Percentiles rank a stretch among this genome's conserved stretches.
phyloP scores from a whole-genome alignment of 2,113 vertebrate genomes.

The Anolis sagrei region DNA sequence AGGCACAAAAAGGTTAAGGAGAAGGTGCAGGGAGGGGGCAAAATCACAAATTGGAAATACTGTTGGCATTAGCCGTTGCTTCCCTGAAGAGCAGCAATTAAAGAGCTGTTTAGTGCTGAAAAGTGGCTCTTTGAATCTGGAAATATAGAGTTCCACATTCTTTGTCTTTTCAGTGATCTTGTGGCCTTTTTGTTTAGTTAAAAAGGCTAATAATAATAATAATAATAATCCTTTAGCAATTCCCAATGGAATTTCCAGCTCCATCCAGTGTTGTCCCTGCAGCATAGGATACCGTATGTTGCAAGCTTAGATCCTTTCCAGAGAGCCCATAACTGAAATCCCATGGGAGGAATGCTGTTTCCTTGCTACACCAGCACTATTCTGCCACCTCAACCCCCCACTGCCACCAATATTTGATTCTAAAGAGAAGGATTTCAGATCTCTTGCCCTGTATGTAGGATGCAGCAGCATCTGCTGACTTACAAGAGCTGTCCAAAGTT shows the following conservation, averaged over 20 bases:
- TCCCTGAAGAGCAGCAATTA: neutral
- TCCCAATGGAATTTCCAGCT: neutral
- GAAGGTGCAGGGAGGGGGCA: fast-evolving
- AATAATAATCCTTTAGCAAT: too few species aligned
- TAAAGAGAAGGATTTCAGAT: too few species aligned
- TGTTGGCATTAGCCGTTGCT: neutral
- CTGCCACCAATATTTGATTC: neutral
- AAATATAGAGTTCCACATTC: neutral
- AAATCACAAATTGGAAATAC: fast-evolving
- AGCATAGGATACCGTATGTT: neutral
- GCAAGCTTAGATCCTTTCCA: neutral
- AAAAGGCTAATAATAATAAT: neutral
- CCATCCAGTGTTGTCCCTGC: neutral
- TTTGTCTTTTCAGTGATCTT: neutral
- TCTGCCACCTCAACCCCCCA: neutral
- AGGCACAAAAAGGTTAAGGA: neutral
- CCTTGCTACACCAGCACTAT: neutral
- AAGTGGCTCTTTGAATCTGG: neutral
- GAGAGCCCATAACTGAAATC: neutral
- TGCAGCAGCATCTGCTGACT: too few species aligned
- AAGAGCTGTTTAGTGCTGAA: constrained; percentile 23
- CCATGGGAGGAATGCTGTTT: neutral
- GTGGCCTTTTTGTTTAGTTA: neutral
- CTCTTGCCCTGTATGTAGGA: too few species aligned
- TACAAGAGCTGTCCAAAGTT: too few species aligned